Conservation (phyloP, 2,113 vertebrate genomes). For the Tachysurus fulvidraco region DNA sequence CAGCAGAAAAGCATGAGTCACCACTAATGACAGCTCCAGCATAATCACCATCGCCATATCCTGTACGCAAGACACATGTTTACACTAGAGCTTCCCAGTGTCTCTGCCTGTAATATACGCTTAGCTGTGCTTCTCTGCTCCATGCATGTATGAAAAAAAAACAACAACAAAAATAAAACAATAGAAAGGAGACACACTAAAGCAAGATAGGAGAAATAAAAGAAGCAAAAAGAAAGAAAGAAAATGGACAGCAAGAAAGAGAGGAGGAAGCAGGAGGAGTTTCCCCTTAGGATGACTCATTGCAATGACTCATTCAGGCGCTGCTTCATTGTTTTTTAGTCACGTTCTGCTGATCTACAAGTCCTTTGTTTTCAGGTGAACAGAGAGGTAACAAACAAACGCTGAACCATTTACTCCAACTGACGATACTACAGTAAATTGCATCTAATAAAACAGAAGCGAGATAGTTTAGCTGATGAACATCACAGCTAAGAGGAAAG, state of each 20-base stretch:
- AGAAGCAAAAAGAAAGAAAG: background rate
- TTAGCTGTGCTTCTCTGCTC: background rate
- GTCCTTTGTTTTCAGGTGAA: constrained; percentile 56
- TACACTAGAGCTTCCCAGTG: background rate
- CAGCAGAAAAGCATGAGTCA: constrained; percentile 17
- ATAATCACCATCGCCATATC: constrained; percentile 2
- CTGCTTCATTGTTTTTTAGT: constrained; percentile 73
- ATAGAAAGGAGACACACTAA: background rate
- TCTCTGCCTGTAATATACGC: background rate
- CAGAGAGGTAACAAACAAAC: constrained; percentile 30
- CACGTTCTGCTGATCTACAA: constrained; percentile 69
- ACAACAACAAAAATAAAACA: background rate
- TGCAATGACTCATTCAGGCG: constrained; percentile 74
- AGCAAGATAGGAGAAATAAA: background rate
- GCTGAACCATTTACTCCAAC: background rate
- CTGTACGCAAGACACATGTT: background rate
- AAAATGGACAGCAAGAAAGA: constrained; percentile 10
- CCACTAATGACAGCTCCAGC: constrained; percentile 5
- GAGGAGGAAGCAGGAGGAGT: constrained; percentile 68
- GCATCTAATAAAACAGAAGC: background rate
- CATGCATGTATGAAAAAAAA: background rate
- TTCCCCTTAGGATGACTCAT: constrained; percentile 69
- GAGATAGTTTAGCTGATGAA: background rate
- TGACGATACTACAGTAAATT: background rate
- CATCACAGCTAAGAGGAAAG: background rate